Base-by-base conservation (phyloP, 2,888 invertebrate species). In the Cheilosia soror region DNA sequence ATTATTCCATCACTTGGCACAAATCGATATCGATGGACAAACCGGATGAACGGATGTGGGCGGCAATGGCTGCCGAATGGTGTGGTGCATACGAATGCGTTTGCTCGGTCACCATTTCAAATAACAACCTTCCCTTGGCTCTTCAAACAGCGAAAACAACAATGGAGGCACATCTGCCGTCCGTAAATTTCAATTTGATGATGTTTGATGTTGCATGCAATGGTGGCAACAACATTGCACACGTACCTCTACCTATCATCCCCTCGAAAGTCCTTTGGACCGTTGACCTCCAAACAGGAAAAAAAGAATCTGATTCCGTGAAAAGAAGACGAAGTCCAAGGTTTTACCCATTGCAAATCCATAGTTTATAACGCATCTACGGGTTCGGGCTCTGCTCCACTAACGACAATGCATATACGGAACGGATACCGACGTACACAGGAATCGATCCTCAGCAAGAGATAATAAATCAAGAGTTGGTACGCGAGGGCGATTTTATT, bases 181-280 rank as follows among this genome's bases (percentile, higher is more conserved):
- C 76, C 66, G 81, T 81, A 85, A 85, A 85, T 85, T 81, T 85
- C 81, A 81, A 85, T 85, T 85, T 85, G 81, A 85, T 85, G 76
- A 85, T 85, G 76, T 85, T 81, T 81, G 76, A 85, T 85, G 72
- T 76, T 85, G 85, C 85, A 75, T 85, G 76, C 75, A 42, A 71
- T 75, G 80, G 60, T 80, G 73, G 69, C 69, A 79, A 80, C 80
- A 84, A 84, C 79, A 79, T 75, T 79, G 63, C 42, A 42, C 72
- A 13, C 25, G 51, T n/a, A 51, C 11, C 7, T 42, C 27, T n/a
- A 51, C 11, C 7, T 42, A 29, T 60, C 72, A 51, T 49, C 31
- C 76, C 27, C 60, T 37, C 37, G 37, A 15, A 20, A 47, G 27
- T 13, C 6, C 51, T 9, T 5, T 29, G 13, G 6, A 42, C 6